phyloP scores from a whole-genome alignment of 2,113 vertebrate species.

The Oncorhynchus keta region DNA sequence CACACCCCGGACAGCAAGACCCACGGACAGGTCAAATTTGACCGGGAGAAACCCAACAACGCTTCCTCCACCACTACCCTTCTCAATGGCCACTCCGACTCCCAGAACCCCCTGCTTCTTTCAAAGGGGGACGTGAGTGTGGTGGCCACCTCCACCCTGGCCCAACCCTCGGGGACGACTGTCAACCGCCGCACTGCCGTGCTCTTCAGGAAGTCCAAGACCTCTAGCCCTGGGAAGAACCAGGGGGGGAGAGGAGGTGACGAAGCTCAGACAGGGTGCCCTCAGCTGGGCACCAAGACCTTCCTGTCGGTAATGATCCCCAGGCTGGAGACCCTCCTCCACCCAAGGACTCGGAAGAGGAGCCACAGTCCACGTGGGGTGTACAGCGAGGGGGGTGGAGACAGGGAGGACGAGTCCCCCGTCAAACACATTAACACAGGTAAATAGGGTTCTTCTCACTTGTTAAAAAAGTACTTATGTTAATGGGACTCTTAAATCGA shows the following conservation, averaged over 20 bases:
- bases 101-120: slow-evolving; percentile 76
- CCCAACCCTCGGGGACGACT: slow-evolving; percentile 82
- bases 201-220: slow-evolving; percentile 94
- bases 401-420: slow-evolving; percentile 82
- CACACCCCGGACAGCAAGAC: slow-evolving; percentile 81
- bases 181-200: slow-evolving; percentile 89
- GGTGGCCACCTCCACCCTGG: slow-evolving; percentile 84
- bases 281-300: slow-evolving; percentile 92
- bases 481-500: no score
- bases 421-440: slow-evolving; percentile 89
- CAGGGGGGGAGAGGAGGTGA: slow-evolving; percentile 19
- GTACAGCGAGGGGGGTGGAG: slow-evolving; percentile 77
- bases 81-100: slow-evolving; percentile 85
- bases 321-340: slow-evolving; percentile 94
- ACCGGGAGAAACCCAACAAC: slow-evolving; percentile 67
- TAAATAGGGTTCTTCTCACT: slow-evolving; percentile 57
- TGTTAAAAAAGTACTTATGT: neutral
- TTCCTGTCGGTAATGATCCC: slow-evolving; percentile 98
- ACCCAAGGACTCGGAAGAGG: slow-evolving; percentile 94
- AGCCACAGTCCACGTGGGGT: slow-evolving; percentile 82
- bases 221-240: slow-evolving; percentile 83
- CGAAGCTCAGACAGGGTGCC: slow-evolving; percentile 81
- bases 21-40: slow-evolving; percentile 79
- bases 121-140: slow-evolving; percentile 81
- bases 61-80: slow-evolving; percentile 69